Evolutionary conservation across 2,797 vertebrate species (phyloP).

Genomic region (Erpetoichthys calabaricus): DNA sequence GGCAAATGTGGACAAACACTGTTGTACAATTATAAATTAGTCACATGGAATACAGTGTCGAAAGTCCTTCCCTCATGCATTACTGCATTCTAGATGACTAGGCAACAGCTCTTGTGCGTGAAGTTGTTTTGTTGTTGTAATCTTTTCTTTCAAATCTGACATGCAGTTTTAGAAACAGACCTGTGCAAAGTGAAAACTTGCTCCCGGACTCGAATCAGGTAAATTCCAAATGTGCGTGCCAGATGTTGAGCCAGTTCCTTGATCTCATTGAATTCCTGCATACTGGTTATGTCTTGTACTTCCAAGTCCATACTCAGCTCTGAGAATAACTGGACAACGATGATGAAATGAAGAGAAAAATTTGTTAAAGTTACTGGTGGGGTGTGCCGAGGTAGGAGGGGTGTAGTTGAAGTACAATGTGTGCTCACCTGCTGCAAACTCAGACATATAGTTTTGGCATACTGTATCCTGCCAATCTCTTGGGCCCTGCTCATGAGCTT

Average conservation of each 20-base stretch:
- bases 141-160: no score
- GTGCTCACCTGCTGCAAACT: constrained; percentile 68
- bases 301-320: constrained; percentile 56
- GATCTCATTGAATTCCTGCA: constrained; percentile 49
- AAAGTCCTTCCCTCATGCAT: no score
- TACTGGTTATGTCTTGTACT: constrained; percentile 21
- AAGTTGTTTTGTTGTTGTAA: no score
- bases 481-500: constrained; percentile 59
- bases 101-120: no score
- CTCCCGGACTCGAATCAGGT: constrained; percentile 52
- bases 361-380: no score
- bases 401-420: no score
- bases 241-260: constrained; percentile 65
- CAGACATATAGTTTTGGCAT: constrained; percentile 62
- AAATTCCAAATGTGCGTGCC: constrained; percentile 64
- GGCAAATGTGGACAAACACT: no score
- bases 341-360: background rate
- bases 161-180: constrained; percentile 34
- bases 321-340: constrained; percentile 31
- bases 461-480: constrained; percentile 52
- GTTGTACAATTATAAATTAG: no score
- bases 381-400: no score
- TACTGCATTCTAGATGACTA: no score
- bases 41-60: no score
- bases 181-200: constrained; percentile 60